Evolutionary conservation across 2,797 vertebrate genomes (phyloP).

Genomic region (Xenentodon cancila): DNA sequence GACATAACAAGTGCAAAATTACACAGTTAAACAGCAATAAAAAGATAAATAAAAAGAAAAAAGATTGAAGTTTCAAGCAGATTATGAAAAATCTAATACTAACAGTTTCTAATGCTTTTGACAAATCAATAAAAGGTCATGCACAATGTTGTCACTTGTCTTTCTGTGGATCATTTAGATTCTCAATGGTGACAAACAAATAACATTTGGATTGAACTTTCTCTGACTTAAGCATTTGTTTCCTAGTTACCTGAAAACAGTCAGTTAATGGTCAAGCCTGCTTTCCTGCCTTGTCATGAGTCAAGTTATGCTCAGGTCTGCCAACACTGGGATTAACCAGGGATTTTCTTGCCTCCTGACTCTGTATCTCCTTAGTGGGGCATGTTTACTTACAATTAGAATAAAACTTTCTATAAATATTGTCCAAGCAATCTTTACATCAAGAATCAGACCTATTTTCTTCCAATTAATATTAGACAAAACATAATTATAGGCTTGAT

Average conservation of each 20-base stretch:
- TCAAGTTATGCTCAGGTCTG: neutral
- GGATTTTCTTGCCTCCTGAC: neutral
- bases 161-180: neutral
- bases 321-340: neutral
- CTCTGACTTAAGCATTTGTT: neutral
- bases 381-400: neutral
- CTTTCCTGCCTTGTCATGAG: neutral
- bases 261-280: neutral
- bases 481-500: neutral
- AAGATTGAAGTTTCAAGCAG: no score
- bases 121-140: no score
- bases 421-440: neutral
- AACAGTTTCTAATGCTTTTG: no score
- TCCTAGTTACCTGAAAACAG: neutral
- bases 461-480: neutral
- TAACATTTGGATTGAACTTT: slow-evolving; percentile 2
- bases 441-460: neutral
- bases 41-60: no score
- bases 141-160: no score
- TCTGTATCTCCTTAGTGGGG: neutral
- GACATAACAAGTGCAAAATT: no score
- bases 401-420: neutral
- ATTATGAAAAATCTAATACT: no score
- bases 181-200: slow-evolving; percentile 2
- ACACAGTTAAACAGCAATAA: no score